These are phyloP conservation scores for Callaeas wilsoni DNA, from an alignment of 2,113 vertebrate genomes.

Conservation along the genomic window DNA sequence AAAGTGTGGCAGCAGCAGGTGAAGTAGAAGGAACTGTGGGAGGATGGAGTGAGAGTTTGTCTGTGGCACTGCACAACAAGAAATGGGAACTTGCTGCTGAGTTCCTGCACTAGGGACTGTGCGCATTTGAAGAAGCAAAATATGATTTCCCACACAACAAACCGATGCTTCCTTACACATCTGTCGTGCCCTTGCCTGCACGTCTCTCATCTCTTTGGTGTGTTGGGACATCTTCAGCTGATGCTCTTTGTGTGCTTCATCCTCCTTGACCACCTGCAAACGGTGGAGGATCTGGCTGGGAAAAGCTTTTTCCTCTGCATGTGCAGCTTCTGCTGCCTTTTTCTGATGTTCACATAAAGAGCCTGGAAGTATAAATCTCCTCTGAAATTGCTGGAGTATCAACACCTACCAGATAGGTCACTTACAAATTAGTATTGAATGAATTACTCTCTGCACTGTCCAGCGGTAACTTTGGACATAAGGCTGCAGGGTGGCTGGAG, in stretches of 20 bases:
- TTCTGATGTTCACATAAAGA: neutral
- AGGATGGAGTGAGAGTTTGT: neutral
- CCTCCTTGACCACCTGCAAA: neutral
- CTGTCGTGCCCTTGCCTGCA: neutral
- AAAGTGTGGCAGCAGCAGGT: neutral
- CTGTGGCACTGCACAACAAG: neutral
- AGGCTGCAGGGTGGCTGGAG: neutral
- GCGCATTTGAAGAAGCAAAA: neutral
- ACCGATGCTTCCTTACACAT: fast-evolving
- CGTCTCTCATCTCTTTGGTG: neutral
- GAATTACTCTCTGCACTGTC: neutral
- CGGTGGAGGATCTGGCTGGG: fast-evolving
- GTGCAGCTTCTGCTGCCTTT: neutral
- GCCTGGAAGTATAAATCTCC: neutral
- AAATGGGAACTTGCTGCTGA: neutral
- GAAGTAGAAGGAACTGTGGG: neutral
- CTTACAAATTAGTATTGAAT: neutral
- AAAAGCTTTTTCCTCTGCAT: neutral
- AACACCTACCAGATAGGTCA: neutral
- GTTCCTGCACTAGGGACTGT: neutral
- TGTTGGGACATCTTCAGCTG: neutral
- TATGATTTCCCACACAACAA: neutral
- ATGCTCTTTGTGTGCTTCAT: neutral
- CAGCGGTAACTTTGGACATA: neutral
- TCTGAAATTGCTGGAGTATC: neutral